Base-by-base conservation (phyloP, 2,113 vertebrate species). In the Thymallus thymallus region DNA sequence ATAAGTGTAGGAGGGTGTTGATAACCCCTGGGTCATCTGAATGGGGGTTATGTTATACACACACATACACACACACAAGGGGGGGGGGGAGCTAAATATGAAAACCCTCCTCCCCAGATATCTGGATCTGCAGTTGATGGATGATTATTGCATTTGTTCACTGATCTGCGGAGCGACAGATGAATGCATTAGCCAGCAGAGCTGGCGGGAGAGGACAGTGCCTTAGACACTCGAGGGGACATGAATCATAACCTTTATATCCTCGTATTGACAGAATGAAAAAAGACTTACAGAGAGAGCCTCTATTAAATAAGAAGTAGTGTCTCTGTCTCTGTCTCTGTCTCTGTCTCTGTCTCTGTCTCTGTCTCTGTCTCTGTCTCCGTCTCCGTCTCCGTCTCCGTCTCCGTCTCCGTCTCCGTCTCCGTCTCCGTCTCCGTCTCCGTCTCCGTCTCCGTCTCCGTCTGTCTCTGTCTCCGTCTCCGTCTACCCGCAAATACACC, bases 211-310 rank as follows among this genome's bases (percentile, higher is more conserved):
- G 68, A 69, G 24, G 65, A 26, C 41, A 22, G 35, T 24, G 12
- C 16, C 6, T 10, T 24, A 70, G 68, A 70, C 48, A 55, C 46
- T n/a, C 13, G 23, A 56, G 48, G 68, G 77, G 86, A 89, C 82
- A 92, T 92, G 92, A 94, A 93, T 94, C 93, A 91, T 85, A 88
- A 86, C 82, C 87, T 91, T 90, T 91, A 93, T 69, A 70, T 83
- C 76, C 63, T 14, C 29, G n/a, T 60, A n/a, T 60, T 22, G 56
- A 23, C n/a, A 60, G 18, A 60, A 60, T 60, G 22, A 23, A 60
- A 60, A 60, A n/a, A n/a, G n/a, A 60, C 56, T 6, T 5, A 60
- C 20, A 60, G 14, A 56, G 86, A 87, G 76, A 60, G n/a, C n/a
- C n/a, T 60, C 56, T 60, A n/a, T 22, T 60, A 84, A 58, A 79